Evolutionary conservation across 2,797 vertebrate genomes (phyloP).

Genomic region (Xenentodon cancila): DNA sequence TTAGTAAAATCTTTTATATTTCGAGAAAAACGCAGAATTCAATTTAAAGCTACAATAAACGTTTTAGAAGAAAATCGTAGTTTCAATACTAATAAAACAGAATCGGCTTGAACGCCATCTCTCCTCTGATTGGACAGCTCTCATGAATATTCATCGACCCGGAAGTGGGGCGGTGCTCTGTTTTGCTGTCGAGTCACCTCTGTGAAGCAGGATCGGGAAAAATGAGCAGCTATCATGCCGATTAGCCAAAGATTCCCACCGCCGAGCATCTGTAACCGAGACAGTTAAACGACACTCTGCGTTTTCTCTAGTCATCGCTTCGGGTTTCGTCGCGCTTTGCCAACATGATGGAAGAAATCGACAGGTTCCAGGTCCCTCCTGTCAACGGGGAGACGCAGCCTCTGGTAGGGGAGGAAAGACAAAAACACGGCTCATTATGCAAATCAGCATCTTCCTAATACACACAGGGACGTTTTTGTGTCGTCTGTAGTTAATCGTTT

Average conservation of each 20-base stretch:
- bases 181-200: conserved; percentile 91
- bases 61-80: too few relatives aligned
- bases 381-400: conserved; percentile 94
- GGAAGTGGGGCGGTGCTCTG: conserved; percentile 84
- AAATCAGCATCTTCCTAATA: conserved; percentile 10
- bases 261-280: conserved; percentile 32
- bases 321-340: conserved; percentile 29
- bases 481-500: conserved; percentile 23
- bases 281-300: conserved; percentile 23
- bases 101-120: too few relatives aligned
- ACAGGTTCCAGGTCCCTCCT: conserved; percentile 95
- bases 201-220: conserved; percentile 76
- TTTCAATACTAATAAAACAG: too few relatives aligned
- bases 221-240: conserved; percentile 80
- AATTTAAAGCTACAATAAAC: too few relatives aligned
- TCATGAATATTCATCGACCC: conserved; percentile 60
- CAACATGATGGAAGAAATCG: conserved; percentile 97
- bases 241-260: conserved; percentile 40
- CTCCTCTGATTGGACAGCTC: too few relatives aligned
- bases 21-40: too few relatives aligned
- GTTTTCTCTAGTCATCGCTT: conserved; percentile 28
- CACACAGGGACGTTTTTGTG: conserved; percentile 1
- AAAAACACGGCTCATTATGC: conserved; percentile 22
- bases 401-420: conserved; percentile 84
- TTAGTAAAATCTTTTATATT: too few relatives aligned